phyloP scores from a whole-genome alignment of 2,888 invertebrate genomes.

The Cerceris rybyensis region DNA sequence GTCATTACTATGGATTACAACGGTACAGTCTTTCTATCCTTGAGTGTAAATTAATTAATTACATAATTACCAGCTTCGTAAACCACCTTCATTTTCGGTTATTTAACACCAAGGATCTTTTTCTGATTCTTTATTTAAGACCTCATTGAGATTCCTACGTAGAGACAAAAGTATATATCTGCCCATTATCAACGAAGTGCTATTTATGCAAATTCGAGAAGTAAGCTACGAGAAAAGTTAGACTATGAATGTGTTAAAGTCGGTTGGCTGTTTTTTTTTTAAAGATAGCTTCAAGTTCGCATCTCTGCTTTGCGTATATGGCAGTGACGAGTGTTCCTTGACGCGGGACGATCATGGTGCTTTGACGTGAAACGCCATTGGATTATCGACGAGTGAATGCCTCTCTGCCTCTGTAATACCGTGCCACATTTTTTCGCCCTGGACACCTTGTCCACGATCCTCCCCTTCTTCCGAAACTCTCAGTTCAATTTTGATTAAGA shows the following conservation, averaged over 20 bases:
- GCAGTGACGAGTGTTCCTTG: constrained; percentile 26
- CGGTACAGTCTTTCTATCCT: too few relatives aligned
- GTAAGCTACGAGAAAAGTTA: not conserved
- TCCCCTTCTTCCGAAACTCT: not conserved
- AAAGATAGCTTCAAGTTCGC: constrained; percentile 39
- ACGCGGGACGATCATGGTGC: constrained; percentile 22
- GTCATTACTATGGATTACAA: too few relatives aligned
- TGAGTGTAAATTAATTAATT: too few relatives aligned
- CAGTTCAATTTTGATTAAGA: too few relatives aligned
- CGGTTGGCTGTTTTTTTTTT: constrained; percentile 31
- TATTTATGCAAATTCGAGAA: not conserved
- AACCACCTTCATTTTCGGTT: too few relatives aligned
- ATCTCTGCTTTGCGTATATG: not conserved
- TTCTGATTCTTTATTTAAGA: too few relatives aligned
- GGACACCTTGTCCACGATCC: not conserved
- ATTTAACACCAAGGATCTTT: too few relatives aligned
- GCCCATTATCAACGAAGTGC: too few relatives aligned
- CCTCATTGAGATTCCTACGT: too few relatives aligned
- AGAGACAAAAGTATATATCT: too few relatives aligned
- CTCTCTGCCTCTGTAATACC: not conserved
- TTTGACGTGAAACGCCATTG: constrained; percentile 36
- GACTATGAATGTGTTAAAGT: constrained; percentile 36
- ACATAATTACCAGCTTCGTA: too few relatives aligned
- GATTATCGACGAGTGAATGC: constrained; percentile 37
- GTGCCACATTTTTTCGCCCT: not conserved